These are phyloP conservation scores for Parelbella ahira DNA, from an alignment of 2,888 invertebrate genomes.

Conservation along the genomic window DNA sequence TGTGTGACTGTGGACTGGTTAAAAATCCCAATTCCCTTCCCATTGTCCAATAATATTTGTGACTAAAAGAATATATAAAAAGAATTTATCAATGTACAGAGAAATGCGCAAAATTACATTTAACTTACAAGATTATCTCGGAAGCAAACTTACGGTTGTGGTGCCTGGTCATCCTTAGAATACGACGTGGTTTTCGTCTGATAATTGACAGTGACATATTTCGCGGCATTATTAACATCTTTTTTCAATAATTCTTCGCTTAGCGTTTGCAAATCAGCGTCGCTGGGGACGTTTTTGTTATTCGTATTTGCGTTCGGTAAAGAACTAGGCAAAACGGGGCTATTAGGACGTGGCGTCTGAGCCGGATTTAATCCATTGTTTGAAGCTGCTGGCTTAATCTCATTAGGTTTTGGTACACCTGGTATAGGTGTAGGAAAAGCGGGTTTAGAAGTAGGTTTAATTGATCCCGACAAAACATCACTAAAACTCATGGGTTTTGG, in stretches of 20 bases:
- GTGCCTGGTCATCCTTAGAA: constrained; percentile 85
- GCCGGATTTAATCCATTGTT: constrained; percentile 1
- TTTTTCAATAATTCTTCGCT: constrained; percentile 86
- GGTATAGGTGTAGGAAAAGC: constrained; percentile 40
- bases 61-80: too few relatives aligned
- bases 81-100: too few relatives aligned
- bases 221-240: constrained; percentile 87
- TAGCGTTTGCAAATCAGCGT: constrained; percentile 83
- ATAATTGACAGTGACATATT: constrained; percentile 84
- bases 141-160: constrained; percentile 88
- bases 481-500: constrained; percentile 59
- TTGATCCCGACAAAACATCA: constrained; percentile 50
- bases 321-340: constrained; percentile 63
- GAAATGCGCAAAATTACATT: too few relatives aligned
- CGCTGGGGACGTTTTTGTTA: constrained; percentile 57
- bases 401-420: constrained; percentile 25
- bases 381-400: constrained; percentile 26
- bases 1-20: too few relatives aligned
- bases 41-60: too few relatives aligned
- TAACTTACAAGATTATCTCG: too few relatives aligned
- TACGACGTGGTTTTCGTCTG: constrained; percentile 88
- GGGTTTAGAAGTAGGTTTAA: constrained; percentile 37
- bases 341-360: constrained; percentile 34
- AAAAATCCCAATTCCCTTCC: too few relatives aligned
- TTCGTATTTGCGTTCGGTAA: constrained; percentile 59